Base-by-base conservation (phyloP, 2,797 vertebrate species). In the Champsocephalus esox region DNA sequence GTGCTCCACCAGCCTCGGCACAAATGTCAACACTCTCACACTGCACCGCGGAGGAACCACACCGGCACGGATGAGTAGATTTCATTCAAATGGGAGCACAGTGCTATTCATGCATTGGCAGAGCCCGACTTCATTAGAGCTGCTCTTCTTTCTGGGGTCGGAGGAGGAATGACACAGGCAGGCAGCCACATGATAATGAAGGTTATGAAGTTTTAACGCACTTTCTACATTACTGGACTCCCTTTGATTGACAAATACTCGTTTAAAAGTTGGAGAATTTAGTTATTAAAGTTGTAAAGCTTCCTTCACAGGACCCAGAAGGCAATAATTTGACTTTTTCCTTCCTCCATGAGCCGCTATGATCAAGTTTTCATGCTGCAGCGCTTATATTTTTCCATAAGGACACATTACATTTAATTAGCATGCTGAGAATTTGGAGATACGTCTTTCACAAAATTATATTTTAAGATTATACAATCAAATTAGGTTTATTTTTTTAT, bases 21-120 rank as follows among this genome's bases (percentile, higher is more conserved):
- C 83, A 89, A 91, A 90, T 88, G 83, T 90, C 91, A 90, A 73
- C 73, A 88, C 85, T 89, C 87, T 73, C 48, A 70, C 51, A 72
- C 85, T 4, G 85, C 56, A 71, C 84, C 81, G 64, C 84, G 63
- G 85, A 89, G 82, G 88, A 90, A 89, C 89, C 87, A 83, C 73
- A 84, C 80, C 41, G 82, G 84, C 85, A 89, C 60, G 87, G 87
- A 86, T 88, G 89, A 87, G 85, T 83, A 85, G 85, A 77, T 90
- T 88, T 89, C 87, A 90, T 91, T 89, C 84, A 85, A 85, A 89
- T 71, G 70, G 87, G 79, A 85, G 88, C 81, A 69, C 73, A 1
- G 75, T 14, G 38, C 83, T 79, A 44, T 89, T 88, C 91, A 87
- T 80, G 86, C 88, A 78, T 88, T 85, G 50, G 28, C 80, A 70